Evolutionary conservation across 2,797 vertebrate genomes (phyloP), one percentile per base, ranked within the genome.

Genomic region (Syngnathus rostellatus): DNA sequence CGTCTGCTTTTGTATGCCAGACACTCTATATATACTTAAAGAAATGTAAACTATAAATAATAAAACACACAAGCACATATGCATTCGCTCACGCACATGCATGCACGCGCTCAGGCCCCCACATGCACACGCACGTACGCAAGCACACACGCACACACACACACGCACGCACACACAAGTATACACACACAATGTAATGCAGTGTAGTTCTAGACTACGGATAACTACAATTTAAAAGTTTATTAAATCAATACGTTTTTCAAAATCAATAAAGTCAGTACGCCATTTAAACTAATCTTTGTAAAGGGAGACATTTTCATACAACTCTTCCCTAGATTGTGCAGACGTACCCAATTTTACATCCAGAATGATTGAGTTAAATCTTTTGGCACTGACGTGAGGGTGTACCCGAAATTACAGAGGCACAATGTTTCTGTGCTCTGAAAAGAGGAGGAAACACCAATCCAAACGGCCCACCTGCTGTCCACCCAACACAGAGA

Each of bases 401-500:
- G 8, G 17, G 37, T 8, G 37, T 21, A 67, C 38, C 37, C 25
- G 21, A 58, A n/a, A 12, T 41, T 8, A 39, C 68, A 69, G 48
- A 59, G 67, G 72, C 69, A 71, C 68, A n/a, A 54, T 54, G 53
- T 63, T 21, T 66, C 17, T 70, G 37, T 58, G 39, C 46, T 64
- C 55, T 31, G 50, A 59, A 69, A 69, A 62, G 67, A 71, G 64
- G 41, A 71, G 61, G 64, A 72, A 77, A 78, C 64, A 62, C 61
- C 64, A 63, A 76, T 81, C 57, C 63, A 71, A 75, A 62, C 10
- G 63, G 76, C 83, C 81, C 85, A 89, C 89, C 88, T 89, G 87
- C 83, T 79, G 81, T 67, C 72, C 67, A 53, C 53, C 58, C 64
- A 75, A 57, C 83, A 79, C 77, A 71, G 78, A 82, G 74, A 67